Evolutionary conservation across 2,797 vertebrate species (phyloP).

Genomic region (Lithobates pipiens): DNA sequence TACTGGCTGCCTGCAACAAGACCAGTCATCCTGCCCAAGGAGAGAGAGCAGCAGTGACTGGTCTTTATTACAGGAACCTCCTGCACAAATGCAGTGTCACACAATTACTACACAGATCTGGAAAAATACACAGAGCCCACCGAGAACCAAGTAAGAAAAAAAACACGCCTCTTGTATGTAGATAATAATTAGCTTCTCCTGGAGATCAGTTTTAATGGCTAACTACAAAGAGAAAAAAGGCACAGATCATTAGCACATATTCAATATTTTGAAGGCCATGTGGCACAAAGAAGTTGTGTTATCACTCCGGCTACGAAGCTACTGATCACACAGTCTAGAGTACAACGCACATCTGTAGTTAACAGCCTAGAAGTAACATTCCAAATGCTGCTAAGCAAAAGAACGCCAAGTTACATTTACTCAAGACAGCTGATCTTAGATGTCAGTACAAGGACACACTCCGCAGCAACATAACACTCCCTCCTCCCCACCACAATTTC

Average conservation of each 20-base stretch:
- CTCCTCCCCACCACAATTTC: conserved; percentile 5
- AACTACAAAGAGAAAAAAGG: not conserved
- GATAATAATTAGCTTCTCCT: no score
- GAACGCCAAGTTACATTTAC: conserved; percentile 4
- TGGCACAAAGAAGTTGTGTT: not conserved
- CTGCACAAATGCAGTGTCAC: no score
- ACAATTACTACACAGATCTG: no score
- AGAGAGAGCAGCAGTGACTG: no score
- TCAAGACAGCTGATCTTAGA: conserved; percentile 42
- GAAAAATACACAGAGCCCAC: no score
- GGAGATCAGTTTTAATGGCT: no score
- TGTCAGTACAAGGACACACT: conserved; percentile 52
- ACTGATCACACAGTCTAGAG: not conserved
- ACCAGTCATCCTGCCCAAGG: no score
- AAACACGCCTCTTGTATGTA: no score
- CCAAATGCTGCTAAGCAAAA: not conserved
- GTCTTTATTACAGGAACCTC: no score
- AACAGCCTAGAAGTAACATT: not conserved
- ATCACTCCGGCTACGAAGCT: not conserved
- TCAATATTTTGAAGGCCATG: conserved; percentile 36
- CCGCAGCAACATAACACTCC: not conserved
- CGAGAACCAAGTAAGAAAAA: no score
- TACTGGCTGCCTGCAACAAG: no score
- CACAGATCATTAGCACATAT: not conserved
- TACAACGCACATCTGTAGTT: not conserved